These are phyloP conservation scores for Torymus aiolomorphi DNA, from an alignment of 2,888 invertebrate genomes.

Conservation along the genomic window DNA sequence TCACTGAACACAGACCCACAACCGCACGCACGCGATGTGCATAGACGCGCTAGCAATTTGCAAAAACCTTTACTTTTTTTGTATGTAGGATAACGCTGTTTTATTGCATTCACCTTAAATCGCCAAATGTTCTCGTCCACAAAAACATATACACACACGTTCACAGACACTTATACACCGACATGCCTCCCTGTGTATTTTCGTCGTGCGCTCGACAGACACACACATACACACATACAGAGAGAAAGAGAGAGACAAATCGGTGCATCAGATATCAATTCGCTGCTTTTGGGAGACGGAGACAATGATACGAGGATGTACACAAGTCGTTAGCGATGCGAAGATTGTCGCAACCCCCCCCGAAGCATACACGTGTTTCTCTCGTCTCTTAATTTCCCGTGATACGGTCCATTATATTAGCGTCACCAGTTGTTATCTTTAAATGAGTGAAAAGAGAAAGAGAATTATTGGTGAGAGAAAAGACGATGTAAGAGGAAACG, in stretches of 20 bases:
- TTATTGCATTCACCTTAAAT: constrained; percentile 50
- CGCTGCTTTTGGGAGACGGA: constrained; percentile 30
- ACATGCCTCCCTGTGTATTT: constrained; percentile 25
- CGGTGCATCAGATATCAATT: constrained; percentile 34
- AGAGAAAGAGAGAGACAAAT: constrained; percentile 25
- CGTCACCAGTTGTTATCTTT: constrained; percentile 26
- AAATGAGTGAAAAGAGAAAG: constrained; percentile 14
- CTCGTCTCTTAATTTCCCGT: constrained; percentile 34
- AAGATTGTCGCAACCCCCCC: background rate
- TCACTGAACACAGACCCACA: constrained; percentile 66
- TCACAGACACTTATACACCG: too few relatives aligned
- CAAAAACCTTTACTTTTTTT: constrained; percentile 50
- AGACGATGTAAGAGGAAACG: constrained; percentile 38
- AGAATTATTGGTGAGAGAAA: constrained; percentile 25
- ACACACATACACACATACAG: background rate
- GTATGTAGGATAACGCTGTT: constrained; percentile 51
- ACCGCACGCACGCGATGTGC: constrained; percentile 3
- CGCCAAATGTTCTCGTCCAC: constrained; percentile 43
- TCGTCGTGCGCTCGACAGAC: constrained; percentile 19
- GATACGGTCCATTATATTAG: constrained; percentile 27
- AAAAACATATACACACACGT: too few relatives aligned
- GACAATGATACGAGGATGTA: constrained; percentile 19
- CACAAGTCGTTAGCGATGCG: constrained; percentile 25
- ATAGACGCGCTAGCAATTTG: constrained; percentile 41
- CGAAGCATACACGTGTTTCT: constrained; percentile 9